Evolutionary conservation across 2,888 invertebrate genomes (phyloP).

Genomic region (Athalia circularis): DNA sequence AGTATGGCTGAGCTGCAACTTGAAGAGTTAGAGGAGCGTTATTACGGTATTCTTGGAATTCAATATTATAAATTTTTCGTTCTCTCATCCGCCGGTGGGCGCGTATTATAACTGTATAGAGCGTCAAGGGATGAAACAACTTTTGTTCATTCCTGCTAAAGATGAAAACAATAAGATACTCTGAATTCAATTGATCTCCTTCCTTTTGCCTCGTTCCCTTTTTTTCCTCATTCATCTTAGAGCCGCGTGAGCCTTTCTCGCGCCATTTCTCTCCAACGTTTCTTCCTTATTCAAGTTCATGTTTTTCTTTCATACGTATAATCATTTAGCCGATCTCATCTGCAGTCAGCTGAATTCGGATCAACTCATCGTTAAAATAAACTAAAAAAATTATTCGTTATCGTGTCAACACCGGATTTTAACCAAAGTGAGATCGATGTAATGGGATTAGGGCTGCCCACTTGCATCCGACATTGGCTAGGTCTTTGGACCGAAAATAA

Average conservation of each 20-base stretch:
- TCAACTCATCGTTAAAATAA: too few relatives aligned
- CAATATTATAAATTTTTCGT: background rate
- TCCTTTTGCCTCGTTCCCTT: background rate
- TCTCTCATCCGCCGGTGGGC: background rate
- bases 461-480: too few relatives aligned
- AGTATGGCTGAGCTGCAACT: too few relatives aligned
- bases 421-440: too few relatives aligned
- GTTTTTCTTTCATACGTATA: background rate
- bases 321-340: too few relatives aligned
- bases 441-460: too few relatives aligned
- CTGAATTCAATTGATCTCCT: constrained; percentile 24
- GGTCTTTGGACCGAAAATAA: too few relatives aligned
- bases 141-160: background rate
- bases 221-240: background rate
- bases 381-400: too few relatives aligned
- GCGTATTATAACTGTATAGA: background rate
- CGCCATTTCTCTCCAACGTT: constrained; percentile 29
- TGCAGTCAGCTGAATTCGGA: too few relatives aligned
- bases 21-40: too few relatives aligned
- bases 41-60: background rate
- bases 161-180: constrained; percentile 30
- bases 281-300: background rate
- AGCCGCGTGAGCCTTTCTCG: background rate
- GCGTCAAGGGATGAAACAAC: constrained; percentile 16
- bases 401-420: too few relatives aligned